phyloP scores from a whole-genome alignment of 2,888 invertebrate genomes.

The Chrysina gloriosa region DNA sequence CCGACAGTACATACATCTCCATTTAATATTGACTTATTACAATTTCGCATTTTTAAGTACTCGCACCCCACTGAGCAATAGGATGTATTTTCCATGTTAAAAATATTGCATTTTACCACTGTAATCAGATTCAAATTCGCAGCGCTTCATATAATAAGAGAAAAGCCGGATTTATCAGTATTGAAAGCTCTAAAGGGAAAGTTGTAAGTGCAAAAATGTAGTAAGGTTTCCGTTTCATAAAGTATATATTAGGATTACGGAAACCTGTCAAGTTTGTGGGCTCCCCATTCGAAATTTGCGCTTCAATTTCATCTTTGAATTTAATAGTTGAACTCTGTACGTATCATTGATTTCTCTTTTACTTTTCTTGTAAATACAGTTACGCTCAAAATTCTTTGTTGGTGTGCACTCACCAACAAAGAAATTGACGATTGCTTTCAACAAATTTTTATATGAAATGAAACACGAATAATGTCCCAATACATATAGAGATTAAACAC shows the following conservation, averaged over 20 bases:
- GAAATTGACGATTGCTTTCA: too few relatives aligned
- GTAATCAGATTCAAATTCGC: slow-evolving; percentile 22
- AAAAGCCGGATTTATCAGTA: slow-evolving; percentile 6
- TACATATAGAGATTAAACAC: too few relatives aligned
- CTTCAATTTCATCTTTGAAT: slow-evolving; percentile 32
- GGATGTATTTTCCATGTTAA: too few relatives aligned
- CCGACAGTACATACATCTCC: too few relatives aligned
- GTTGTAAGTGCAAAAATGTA: slow-evolving; percentile 15
- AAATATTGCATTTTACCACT: slow-evolving; percentile 30
- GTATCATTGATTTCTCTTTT: background rate
- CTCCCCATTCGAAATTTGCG: slow-evolving; percentile 23
- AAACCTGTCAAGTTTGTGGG: slow-evolving; percentile 44
- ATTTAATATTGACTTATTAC: too few relatives aligned
- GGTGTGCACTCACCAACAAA: too few relatives aligned
- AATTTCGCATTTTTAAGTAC: too few relatives aligned
- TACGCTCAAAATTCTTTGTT: too few relatives aligned
- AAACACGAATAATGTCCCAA: too few relatives aligned
- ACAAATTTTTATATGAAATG: too few relatives aligned
- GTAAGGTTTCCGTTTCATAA: slow-evolving; percentile 49
- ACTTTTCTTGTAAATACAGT: background rate
- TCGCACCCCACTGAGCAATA: too few relatives aligned
- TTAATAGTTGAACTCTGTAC: slow-evolving; percentile 17
- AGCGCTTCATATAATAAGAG: slow-evolving; percentile 21
- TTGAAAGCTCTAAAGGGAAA: background rate
- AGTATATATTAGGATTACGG: slow-evolving; percentile 47